Conservation (phyloP, 2,888 invertebrate genomes). For the Sinohyriopsis cumingii region DNA sequence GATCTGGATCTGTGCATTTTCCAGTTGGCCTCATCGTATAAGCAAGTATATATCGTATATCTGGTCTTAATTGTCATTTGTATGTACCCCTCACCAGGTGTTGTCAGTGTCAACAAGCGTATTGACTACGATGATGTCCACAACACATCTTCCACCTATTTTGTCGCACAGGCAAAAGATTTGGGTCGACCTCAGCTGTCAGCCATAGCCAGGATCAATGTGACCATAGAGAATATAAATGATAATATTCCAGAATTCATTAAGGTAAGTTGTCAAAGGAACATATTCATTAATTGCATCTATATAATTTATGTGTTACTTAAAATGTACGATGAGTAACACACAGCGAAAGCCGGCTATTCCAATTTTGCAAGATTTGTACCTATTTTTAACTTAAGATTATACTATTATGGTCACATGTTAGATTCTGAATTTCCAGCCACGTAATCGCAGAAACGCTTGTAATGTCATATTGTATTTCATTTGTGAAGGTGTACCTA, state of each 20-base stretch:
- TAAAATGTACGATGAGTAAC: not conserved
- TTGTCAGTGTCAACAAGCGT: constrained; percentile 82
- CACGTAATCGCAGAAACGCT: too few species aligned
- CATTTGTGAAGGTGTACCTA: too few species aligned
- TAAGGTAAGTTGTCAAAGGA: constrained; percentile 30
- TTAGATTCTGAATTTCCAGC: too few species aligned
- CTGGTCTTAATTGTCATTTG: not conserved
- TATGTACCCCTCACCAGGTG: constrained; percentile 74
- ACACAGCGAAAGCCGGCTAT: too few species aligned
- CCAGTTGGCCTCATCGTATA: not conserved
- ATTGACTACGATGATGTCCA: constrained; percentile 89
- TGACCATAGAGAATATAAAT: constrained; percentile 87
- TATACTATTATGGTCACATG: too few species aligned
- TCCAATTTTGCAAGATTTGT: too few species aligned
- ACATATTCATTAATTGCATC: not conserved
- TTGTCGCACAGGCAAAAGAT: constrained; percentile 87
- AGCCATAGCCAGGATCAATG: constrained; percentile 83
- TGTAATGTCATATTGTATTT: too few species aligned
- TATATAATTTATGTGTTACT: not conserved
- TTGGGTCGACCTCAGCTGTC: constrained; percentile 89
- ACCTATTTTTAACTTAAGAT: too few species aligned
- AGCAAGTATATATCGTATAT: not conserved
- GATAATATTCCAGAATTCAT: constrained; percentile 88
- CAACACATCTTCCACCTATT: constrained; percentile 77
- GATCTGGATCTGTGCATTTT: not conserved